Evolutionary conservation across 2,113 vertebrate species (phyloP), one percentile per base, ranked within the genome.

Genomic region (Paralichthys olivaceus): DNA sequence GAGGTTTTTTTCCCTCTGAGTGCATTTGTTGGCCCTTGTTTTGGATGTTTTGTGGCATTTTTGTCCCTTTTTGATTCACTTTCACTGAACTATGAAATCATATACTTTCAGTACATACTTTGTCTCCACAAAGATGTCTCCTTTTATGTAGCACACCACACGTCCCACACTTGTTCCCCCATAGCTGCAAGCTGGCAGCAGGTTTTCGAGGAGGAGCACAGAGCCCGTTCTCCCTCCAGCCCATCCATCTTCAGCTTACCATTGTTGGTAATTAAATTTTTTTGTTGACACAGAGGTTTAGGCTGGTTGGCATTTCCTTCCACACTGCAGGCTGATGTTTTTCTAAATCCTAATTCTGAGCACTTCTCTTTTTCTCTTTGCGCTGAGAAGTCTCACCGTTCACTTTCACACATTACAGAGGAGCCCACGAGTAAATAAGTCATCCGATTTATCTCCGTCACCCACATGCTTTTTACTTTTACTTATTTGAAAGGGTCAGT

Each of bases 61-160:
- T 58, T 77, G 43, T 59, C 49, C 64, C 22, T 56, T 78, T 85
- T 84, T 77, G 7, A 75, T 69, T 79, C 60, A 54, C 29, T 87
- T 88, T 79, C 79, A 85, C 67, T 69, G 72, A 77, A 81, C 79
- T 80, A 79, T 92, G 79, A 87, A 91, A 90, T 90, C 83, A 87
- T 84, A 86, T 58, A 75, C 72, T 81, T 64, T 79, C 59, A 47
- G 37, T 65, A 61, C 34, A 66, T 34, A 45, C 59, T 70, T 90
- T 82, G 73, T 65, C 76, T 49, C 72, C 78, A 14, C 69, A 22
- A 64, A 58, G 25, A 77, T 84, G 26, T 62, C 60, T 84, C 64
- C 84, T 78, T 87, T 90, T 74, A 80, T 80, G 68, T 45, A 40
- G 58, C 75, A 32, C n/a, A 64, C 83, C 83, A 75, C 81, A 78